Conservation (phyloP, 2,888 invertebrate species). For the Cryptus armator region DNA sequence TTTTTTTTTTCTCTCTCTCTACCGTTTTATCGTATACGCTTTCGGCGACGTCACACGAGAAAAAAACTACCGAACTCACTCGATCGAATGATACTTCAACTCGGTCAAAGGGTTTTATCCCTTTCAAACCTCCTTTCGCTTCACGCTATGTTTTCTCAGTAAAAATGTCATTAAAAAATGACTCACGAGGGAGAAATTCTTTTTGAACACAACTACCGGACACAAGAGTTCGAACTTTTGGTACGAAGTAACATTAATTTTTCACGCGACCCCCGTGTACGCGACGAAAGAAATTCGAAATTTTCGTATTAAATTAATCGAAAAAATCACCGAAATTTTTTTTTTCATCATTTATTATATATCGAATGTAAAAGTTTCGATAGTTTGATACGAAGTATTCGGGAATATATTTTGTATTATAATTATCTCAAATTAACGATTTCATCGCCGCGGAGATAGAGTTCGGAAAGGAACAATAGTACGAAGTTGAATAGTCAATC, state of each 20-base stretch:
- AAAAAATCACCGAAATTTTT: no score
- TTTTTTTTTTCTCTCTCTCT: slow-evolving; percentile 25
- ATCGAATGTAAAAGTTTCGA: no score
- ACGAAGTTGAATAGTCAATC: neutral
- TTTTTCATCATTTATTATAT: no score
- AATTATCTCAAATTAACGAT: neutral
- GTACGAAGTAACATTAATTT: no score
- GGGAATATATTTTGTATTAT: no score
- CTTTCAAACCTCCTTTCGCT: slow-evolving; percentile 31
- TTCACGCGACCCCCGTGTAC: no score
- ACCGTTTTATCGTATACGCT: neutral
- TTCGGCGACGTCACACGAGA: slow-evolving; percentile 2
- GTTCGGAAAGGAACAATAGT: slow-evolving; percentile 25
- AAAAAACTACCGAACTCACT: slow-evolving; percentile 50
- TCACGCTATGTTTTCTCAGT: slow-evolving; percentile 13
- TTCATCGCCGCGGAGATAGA: neutral
- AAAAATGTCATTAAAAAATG: slow-evolving; percentile 26
- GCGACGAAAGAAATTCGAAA: no score
- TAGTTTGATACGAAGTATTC: no score
- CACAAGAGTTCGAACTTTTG: no score
- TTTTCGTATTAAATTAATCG: no score
- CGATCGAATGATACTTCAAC: slow-evolving; percentile 50
- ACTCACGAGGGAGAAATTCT: neutral
- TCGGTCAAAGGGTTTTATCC: slow-evolving; percentile 10
- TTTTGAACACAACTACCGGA: neutral